A percentile compares a stretch with the other conserved stretches of the same genome.
Evolutionary conservation across 2,888 invertebrate genomes (phyloP).

Genomic region (Clunio marinus): DNA sequence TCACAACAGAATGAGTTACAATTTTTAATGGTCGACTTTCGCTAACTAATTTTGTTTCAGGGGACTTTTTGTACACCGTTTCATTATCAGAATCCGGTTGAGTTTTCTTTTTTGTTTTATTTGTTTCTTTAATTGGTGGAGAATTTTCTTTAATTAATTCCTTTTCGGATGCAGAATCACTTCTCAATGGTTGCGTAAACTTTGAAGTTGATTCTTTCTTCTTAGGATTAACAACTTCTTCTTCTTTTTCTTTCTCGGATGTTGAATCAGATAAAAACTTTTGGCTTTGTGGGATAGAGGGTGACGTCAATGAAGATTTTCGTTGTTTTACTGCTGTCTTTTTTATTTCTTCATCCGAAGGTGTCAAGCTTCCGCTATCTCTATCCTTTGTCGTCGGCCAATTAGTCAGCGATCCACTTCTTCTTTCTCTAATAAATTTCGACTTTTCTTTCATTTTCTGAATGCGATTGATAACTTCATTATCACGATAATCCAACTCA

Average conservation of each 20-base stretch:
- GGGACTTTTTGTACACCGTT: not conserved
- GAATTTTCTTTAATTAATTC: not conserved
- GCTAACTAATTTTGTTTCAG: not conserved
- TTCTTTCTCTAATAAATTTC: constrained; percentile 29
- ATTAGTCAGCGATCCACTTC: constrained; percentile 29
- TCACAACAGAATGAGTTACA: not conserved
- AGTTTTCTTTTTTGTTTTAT: not conserved
- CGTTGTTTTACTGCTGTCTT: not conserved
- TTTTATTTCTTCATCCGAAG: constrained; percentile 39
- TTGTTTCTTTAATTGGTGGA: not conserved
- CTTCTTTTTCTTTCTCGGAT: constrained; percentile 39
- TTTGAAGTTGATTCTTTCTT: not conserved
- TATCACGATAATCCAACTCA: constrained; percentile 39
- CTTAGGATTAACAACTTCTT: constrained; percentile 4
- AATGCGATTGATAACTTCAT: constrained; percentile 37
- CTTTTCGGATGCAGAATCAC: not conserved
- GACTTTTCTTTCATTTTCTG: constrained; percentile 38
- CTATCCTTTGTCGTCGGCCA: constrained; percentile 22
- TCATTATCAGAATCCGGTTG: constrained; percentile 5
- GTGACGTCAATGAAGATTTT: constrained; percentile 32
- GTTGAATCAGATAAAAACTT: constrained; percentile 25
- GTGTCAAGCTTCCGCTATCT: constrained; percentile 35
- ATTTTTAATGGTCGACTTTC: constrained; percentile 17
- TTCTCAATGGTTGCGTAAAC: not conserved
- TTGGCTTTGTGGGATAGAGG: not conserved